phyloP scores from a whole-genome alignment of 2,113 vertebrate species.

The Malurus alboscapulatus region DNA sequence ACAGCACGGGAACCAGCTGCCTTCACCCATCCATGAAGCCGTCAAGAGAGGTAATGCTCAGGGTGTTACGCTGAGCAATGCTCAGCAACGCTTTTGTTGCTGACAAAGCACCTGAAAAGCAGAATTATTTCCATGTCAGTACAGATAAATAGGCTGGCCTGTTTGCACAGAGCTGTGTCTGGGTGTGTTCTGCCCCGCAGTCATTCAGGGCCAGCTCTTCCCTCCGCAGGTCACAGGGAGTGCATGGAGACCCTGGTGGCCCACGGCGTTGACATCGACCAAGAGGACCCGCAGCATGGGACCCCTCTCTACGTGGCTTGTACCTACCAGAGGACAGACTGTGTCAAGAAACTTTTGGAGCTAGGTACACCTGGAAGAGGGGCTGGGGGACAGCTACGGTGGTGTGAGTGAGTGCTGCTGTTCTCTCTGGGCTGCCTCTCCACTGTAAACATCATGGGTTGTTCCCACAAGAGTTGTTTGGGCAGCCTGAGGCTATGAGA shows the following conservation, averaged over 20 bases:
- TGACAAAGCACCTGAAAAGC: background rate
- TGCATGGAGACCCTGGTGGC: conserved; percentile 89
- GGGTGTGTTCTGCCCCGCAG: background rate
- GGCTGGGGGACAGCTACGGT: background rate
- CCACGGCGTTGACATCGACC: conserved; percentile 79
- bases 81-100: background rate
- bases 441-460: background rate
- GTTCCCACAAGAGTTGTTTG: background rate
- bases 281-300: conserved; percentile 78
- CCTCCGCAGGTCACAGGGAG: conserved; percentile 81
- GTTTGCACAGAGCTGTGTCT: background rate
- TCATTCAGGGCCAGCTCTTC: background rate
- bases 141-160: background rate
- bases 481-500: background rate
- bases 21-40: conserved; percentile 85
- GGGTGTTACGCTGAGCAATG: background rate
- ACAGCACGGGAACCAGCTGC: conserved; percentile 64
- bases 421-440: background rate
- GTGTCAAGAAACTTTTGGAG: conserved; percentile 84
- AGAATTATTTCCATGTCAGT: background rate
- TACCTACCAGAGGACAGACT: conserved; percentile 73
- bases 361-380: conserved; percentile 72
- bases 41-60: conserved; percentile 79
- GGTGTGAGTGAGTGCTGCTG: rapidly evolving
- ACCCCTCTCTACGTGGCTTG: conserved; percentile 87